Evolutionary conservation across 2,113 vertebrate genomes (phyloP).

Genomic region (Microtus pennsylvanicus): DNA sequence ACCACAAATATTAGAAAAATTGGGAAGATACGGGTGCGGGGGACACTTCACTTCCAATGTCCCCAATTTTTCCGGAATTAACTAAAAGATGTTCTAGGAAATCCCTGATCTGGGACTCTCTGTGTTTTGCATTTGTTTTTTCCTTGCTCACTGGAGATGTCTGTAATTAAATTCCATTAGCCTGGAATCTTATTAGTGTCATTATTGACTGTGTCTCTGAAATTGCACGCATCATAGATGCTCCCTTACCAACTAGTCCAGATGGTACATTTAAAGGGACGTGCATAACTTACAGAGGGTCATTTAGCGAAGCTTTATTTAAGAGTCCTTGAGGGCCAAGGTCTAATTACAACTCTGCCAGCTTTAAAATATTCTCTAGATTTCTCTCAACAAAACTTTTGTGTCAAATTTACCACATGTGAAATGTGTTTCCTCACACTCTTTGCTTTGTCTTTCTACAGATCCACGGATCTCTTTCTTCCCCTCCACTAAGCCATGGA

Average conservation of each 20-base stretch:
- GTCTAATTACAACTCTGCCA: slow-evolving; percentile 80
- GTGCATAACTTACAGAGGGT: slow-evolving; percentile 90
- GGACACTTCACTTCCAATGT: background rate
- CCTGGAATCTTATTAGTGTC: slow-evolving; percentile 85
- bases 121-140: background rate
- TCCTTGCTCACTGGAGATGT: slow-evolving; percentile 78
- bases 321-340: slow-evolving; percentile 84
- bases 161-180: slow-evolving; percentile 86
- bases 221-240: slow-evolving; percentile 80
- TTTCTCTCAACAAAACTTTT: slow-evolving; percentile 66
- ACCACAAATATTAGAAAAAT: slow-evolving; percentile 61
- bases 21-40: background rate
- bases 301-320: slow-evolving; percentile 88
- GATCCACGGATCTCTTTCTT: background rate
- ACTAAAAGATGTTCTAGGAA: slow-evolving; percentile 72
- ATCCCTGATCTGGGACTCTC: slow-evolving; percentile 61
- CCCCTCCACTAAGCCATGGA: background rate
- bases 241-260: slow-evolving; percentile 84
- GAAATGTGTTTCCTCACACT: slow-evolving; percentile 63
- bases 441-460: background rate
- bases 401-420: slow-evolving; percentile 62
- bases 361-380: slow-evolving; percentile 80
- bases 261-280: slow-evolving; percentile 89
- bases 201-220: slow-evolving; percentile 86
- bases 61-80: slow-evolving; percentile 48